Percentiles rank a stretch among this genome's conserved stretches.
Evolutionary conservation across 2,113 vertebrate genomes (phyloP).

Genomic region (Oostethus manadensis): DNA sequence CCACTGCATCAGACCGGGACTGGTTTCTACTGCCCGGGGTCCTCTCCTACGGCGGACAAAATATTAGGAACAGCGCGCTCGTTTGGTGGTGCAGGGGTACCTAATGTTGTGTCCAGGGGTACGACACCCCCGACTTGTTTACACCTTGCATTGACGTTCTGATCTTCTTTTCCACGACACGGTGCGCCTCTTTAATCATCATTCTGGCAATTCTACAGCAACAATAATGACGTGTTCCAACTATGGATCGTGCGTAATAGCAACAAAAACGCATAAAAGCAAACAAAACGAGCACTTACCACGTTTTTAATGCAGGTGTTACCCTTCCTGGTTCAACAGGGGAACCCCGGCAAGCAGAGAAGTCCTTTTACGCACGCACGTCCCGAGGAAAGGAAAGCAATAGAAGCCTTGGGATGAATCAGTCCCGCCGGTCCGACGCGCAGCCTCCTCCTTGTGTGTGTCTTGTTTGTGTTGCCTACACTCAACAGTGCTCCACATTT

Average conservation of each 20-base stretch:
- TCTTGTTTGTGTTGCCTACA: not conserved
- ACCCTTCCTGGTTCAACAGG: not conserved
- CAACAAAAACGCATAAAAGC: not conserved
- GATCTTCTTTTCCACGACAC: too few relatives aligned
- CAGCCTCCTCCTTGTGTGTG: not conserved
- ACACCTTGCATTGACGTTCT: not conserved
- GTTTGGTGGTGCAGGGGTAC: not conserved
- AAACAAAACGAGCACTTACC: conserved; percentile 1
- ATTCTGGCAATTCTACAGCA: not conserved
- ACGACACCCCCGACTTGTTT: not conserved
- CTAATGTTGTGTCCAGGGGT: not conserved
- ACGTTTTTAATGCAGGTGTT: not conserved
- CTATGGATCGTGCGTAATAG: not conserved
- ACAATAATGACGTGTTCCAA: not conserved
- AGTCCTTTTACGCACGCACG: not conserved
- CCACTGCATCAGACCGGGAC: not conserved
- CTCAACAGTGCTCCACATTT: not conserved
- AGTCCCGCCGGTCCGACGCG: not conserved
- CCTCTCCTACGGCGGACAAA: not conserved
- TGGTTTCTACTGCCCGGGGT: not conserved
- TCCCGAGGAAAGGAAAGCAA: not conserved
- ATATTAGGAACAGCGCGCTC: not conserved
- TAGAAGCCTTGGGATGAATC: not conserved
- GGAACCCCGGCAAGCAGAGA: conserved; percentile 1
- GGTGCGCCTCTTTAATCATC: too few relatives aligned